Base-by-base conservation (phyloP, 2,888 invertebrate species). In the Iselma pallidipennis region DNA sequence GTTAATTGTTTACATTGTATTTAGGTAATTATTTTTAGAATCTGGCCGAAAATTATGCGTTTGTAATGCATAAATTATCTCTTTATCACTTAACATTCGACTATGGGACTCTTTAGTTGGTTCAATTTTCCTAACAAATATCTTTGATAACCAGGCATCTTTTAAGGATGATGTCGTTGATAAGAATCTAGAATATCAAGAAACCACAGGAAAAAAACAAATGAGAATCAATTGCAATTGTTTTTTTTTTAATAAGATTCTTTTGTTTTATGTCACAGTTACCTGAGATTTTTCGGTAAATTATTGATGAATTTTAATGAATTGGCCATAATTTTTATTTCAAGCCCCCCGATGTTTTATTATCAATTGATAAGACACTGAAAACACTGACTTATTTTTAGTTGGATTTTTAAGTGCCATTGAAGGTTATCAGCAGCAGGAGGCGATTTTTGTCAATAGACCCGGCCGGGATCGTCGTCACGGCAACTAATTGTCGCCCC, bases 51-150 rank as follows among this genome's bases (percentile, higher is more conserved):
- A 93, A 81, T 96, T 94, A 82, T 98, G 96, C 66, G 96, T 97
- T 80, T 96, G 94, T 62, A 98, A 85, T 66, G 97, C 95, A 83
- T 95, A 98, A 74, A 99, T 92, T 60, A 92, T 88, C 83, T 98
- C 98, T 82, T 97, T 97, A 82, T 96, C 95, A 75, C 97, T 95
- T 51, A 98, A 87, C 90, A 97, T 94, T 67, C 96, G 91, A 76
- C 98, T 98, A 82, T 98, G 98, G 2, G 97, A 92, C 80, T 96
- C 96, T 81, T 95, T 96, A 1, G 95, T 95, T 4, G 96, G 95
- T 79, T 96, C 95, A 78, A 96, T 94, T 80, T 91, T 93, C 65
- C 95, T 87, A 48, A 96, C 95, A 74, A 95, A 84, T 66, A 96
- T 83, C 81, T 95, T 96, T 70, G 92, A 93, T 59, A 96, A 83